Evolutionary conservation across 2,797 vertebrate genomes (phyloP).

Genomic region (Podargus strigoides): DNA sequence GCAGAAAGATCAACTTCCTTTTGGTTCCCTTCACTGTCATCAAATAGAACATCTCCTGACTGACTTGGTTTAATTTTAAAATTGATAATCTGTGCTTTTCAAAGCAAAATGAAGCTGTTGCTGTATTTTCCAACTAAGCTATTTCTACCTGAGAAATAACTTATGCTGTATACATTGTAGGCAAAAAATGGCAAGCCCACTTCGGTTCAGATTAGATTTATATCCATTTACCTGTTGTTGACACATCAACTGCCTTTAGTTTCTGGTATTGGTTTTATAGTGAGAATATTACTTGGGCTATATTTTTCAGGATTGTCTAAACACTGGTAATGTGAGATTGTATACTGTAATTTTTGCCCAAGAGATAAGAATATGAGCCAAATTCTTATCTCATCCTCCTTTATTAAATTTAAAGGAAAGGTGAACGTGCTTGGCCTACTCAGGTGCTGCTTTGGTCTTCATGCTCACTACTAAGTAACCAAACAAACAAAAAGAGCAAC

Average conservation of each 20-base stretch:
- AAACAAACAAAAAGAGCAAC: not conserved
- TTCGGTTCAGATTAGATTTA: not conserved
- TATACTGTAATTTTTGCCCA: not conserved
- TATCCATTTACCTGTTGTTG: not conserved
- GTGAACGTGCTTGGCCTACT: not conserved
- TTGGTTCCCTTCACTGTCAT: conserved; percentile 27
- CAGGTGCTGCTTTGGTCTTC: not conserved
- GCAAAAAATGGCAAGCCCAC: not conserved
- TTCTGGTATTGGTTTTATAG: not conserved
- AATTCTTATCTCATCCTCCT: not conserved
- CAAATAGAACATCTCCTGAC: not conserved
- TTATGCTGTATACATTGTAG: not conserved
- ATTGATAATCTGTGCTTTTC: conserved; percentile 12
- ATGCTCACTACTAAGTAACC: not conserved
- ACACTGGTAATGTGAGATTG: not conserved
- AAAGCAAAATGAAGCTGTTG: conserved; percentile 11
- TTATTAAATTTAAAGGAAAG: not conserved
- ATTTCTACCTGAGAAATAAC: not conserved
- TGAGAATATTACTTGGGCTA: not conserved
- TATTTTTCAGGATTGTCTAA: not conserved
- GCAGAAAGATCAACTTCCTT: conserved; percentile 32
- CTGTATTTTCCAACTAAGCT: not conserved
- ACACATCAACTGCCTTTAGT: not conserved
- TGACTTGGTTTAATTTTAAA: conserved; percentile 26
- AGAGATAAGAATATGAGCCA: not conserved